Evolutionary conservation across 2,888 invertebrate genomes (phyloP).

Genomic region (Chorisops tibialis): DNA sequence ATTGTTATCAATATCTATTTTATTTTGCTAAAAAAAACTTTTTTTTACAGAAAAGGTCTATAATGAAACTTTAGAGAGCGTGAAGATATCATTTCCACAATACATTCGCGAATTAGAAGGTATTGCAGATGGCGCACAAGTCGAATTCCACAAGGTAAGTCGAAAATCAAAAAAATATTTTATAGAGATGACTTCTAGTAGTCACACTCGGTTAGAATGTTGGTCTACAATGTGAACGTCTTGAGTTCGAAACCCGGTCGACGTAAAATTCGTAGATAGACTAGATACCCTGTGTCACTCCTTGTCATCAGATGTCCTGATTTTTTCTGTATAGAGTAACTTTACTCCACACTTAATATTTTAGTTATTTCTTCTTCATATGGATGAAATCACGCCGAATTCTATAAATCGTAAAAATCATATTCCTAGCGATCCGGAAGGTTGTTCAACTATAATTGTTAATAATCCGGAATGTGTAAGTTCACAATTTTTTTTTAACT

Average conservation of each 20-base stretch:
- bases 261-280: too few relatives aligned
- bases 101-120: slow-evolving; percentile 80
- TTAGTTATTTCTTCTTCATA: slow-evolving; percentile 79
- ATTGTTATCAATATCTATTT: too few relatives aligned
- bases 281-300: too few relatives aligned
- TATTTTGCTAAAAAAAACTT: background rate
- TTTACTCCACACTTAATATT: too few relatives aligned
- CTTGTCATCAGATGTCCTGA: too few relatives aligned
- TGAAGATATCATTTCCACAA: slow-evolving; percentile 71
- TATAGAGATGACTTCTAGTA: too few relatives aligned
- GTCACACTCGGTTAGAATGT: too few relatives aligned
- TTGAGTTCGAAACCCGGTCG: too few relatives aligned
- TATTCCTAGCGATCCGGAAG: slow-evolving; percentile 56
- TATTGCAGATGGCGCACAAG: slow-evolving; percentile 78
- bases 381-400: slow-evolving; percentile 74
- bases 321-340: too few relatives aligned
- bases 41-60: slow-evolving; percentile 57
- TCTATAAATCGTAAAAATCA: slow-evolving; percentile 54
- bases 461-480: slow-evolving; percentile 65
- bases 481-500: slow-evolving; percentile 5
- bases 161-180: too few relatives aligned
- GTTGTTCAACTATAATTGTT: slow-evolving; percentile 75
- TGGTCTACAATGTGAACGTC: too few relatives aligned
- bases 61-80: slow-evolving; percentile 67
- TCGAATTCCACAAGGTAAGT: slow-evolving; percentile 76